phyloP scores from a whole-genome alignment of 2,113 vertebrate species.

The Silurus meridionalis region DNA sequence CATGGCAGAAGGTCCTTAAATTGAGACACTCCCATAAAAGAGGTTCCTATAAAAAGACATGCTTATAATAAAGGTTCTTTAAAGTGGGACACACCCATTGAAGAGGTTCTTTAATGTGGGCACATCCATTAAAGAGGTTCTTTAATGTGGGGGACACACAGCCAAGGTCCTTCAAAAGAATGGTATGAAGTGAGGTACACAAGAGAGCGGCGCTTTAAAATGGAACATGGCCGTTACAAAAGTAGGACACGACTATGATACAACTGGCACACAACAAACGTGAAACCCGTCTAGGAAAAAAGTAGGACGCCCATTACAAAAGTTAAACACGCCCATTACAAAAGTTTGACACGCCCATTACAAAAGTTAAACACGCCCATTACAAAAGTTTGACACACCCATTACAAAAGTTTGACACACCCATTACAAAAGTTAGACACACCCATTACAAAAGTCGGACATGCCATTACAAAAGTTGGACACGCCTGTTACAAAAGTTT shows the following conservation, averaged over 20 bases:
- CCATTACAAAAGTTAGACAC: background rate
- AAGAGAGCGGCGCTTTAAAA: background rate
- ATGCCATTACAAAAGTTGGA: background rate
- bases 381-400: too few relatives aligned
- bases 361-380: background rate
- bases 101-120: background rate
- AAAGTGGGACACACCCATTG: background rate
- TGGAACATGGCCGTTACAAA: background rate
- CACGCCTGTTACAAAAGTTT: too few relatives aligned
- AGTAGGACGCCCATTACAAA: background rate
- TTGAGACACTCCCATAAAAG: background rate
- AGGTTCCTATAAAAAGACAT: background rate
- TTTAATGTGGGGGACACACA: too few relatives aligned
- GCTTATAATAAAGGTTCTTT: background rate
- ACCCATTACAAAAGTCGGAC: background rate
- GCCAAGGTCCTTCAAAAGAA: too few relatives aligned
- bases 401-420: background rate
- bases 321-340: background rate
- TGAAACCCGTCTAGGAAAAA: too few relatives aligned
- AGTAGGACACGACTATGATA: background rate
- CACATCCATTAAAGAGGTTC: background rate
- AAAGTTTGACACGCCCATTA: background rate
- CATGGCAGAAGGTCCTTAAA: background rate
- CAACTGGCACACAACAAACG: too few relatives aligned
- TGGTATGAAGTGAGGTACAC: too few relatives aligned